Conservation (phyloP, 2,888 invertebrate genomes). For the Anoplius nigerrimus region DNA sequence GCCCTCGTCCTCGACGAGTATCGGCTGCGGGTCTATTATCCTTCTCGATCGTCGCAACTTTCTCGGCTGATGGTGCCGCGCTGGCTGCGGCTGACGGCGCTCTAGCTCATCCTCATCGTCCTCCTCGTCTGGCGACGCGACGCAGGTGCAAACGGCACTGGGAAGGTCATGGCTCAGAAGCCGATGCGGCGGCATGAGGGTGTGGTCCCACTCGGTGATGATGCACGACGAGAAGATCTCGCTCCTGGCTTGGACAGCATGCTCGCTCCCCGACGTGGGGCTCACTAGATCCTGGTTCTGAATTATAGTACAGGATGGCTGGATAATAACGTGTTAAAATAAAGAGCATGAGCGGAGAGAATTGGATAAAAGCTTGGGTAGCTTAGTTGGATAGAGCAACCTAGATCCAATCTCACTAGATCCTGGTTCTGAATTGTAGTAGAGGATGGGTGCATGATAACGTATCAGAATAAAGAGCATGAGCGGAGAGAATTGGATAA, state of each 20-base stretch:
- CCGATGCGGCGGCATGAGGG: constrained; percentile 86
- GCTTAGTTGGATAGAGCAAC: too few relatives aligned
- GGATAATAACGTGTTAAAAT: too few relatives aligned
- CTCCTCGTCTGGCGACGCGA: constrained; percentile 78
- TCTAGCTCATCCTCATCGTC: constrained; percentile 79
- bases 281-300: constrained; percentile 60
- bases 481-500: too few relatives aligned
- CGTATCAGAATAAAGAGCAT: too few relatives aligned
- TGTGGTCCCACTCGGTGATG: constrained; percentile 74
- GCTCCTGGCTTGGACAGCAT: constrained; percentile 60
- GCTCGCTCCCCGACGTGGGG: constrained; percentile 65
- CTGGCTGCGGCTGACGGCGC: constrained; percentile 65
- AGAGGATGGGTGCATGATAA: too few relatives aligned
- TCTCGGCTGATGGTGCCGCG: constrained; percentile 62
- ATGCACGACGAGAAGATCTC: constrained; percentile 72
- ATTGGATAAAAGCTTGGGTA: too few relatives aligned
- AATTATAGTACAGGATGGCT: too few relatives aligned
- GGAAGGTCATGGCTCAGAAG: constrained; percentile 78
- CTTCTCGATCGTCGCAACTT: constrained; percentile 79
- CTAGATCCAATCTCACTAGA: too few relatives aligned
- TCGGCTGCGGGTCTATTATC: constrained; percentile 82
- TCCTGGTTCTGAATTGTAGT: too few relatives aligned
- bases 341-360: too few relatives aligned
- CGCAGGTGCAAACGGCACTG: constrained; percentile 82
- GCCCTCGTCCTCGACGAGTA: constrained; percentile 79